phyloP scores from a whole-genome alignment of 2,797 vertebrate species.

The Microctenopoma steveboyesi region DNA sequence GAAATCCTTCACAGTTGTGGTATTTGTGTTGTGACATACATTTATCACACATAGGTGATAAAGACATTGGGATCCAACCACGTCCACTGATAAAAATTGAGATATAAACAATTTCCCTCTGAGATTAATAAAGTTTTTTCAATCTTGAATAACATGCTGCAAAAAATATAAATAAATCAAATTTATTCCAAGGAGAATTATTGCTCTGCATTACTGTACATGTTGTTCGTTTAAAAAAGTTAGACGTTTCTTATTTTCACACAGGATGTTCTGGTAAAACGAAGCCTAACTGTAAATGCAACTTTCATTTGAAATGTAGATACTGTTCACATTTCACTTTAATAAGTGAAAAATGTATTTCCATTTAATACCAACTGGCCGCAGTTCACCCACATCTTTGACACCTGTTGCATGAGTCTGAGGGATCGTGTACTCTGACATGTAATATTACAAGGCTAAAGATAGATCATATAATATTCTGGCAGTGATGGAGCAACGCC shows the following conservation, averaged over 20 bases:
- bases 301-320: neutral
- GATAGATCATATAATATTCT: slow-evolving; percentile 26
- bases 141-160: too few species aligned
- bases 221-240: neutral
- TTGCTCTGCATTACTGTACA: neutral
- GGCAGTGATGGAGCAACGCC: slow-evolving; percentile 2
- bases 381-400: slow-evolving; percentile 8
- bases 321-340: too few species aligned
- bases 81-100: too few species aligned
- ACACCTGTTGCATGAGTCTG: slow-evolving; percentile 23
- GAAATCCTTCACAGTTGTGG: neutral
- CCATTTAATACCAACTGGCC: neutral
- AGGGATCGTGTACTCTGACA: slow-evolving; percentile 7
- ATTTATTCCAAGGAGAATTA: neutral
- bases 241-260: neutral
- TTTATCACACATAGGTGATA: neutral
- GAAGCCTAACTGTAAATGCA: neutral
- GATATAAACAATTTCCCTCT: too few species aligned
- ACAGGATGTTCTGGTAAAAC: too few species aligned
- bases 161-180: too few species aligned
- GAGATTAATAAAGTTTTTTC: too few species aligned
- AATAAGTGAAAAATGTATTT: neutral
- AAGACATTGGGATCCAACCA: neutral
- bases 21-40: slow-evolving; percentile 2
- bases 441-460: slow-evolving; percentile 26